Percentiles rank a stretch among this genome's conserved stretches.
phyloP scores from a whole-genome alignment of 2,888 invertebrate species.

The Molanna angustata region DNA sequence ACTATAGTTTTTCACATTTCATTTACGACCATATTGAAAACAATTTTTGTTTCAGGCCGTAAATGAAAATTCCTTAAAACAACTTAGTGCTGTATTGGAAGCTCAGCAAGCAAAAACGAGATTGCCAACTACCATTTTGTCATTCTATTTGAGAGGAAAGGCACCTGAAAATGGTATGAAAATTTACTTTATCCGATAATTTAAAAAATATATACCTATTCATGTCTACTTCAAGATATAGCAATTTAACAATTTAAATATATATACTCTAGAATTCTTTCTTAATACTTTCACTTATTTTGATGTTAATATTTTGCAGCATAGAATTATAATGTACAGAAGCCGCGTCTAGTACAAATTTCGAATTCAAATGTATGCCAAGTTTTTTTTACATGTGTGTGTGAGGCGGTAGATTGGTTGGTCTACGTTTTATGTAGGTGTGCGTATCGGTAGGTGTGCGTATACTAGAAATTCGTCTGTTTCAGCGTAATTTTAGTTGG shows the following conservation, averaged over 20 bases:
- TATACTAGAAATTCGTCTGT: too few species aligned
- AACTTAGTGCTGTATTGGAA: slow-evolving; percentile 81
- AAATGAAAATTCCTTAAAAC: slow-evolving; percentile 89
- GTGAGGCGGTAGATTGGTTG: too few species aligned
- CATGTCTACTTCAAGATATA: neutral
- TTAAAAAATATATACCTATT: slow-evolving; percentile 10
- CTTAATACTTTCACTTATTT: too few species aligned
- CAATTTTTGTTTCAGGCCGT: slow-evolving; percentile 56
- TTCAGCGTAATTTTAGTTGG: too few species aligned
- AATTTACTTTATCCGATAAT: neutral
- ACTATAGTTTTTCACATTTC: neutral
- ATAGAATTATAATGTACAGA: too few species aligned
- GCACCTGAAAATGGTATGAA: slow-evolving; percentile 53
- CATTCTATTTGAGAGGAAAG: slow-evolving; percentile 76
- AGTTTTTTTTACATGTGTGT: too few species aligned
- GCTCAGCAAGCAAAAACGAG: slow-evolving; percentile 65
- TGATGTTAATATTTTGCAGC: too few species aligned
- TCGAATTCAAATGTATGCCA: too few species aligned
- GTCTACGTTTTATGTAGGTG: too few species aligned
- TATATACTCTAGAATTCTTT: too few species aligned
- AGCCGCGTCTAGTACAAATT: too few species aligned
- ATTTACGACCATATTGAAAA: neutral
- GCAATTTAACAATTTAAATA: neutral
- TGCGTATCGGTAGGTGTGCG: too few species aligned
- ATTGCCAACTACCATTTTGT: slow-evolving; percentile 59